Base-by-base conservation (phyloP, 1,140 invertebrate species). In the Physella acuta region DNA sequence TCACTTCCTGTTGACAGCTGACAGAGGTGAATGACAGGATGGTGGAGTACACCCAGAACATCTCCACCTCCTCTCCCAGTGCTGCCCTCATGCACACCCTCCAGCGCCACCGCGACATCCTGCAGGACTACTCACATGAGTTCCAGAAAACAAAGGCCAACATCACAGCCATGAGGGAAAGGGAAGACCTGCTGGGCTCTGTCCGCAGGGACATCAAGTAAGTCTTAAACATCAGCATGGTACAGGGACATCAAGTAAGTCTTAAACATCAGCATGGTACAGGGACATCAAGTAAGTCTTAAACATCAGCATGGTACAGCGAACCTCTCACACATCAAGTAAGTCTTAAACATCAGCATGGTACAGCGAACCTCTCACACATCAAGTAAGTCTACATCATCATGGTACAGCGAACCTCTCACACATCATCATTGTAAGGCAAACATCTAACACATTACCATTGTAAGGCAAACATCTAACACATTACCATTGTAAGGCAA, bases 51-150 rank as follows among this genome's bases (percentile, higher is more conserved):
- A 82, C 82, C 61, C 81, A 84, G 75, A 83, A 76, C 55, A 78
- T 85, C 34, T 78, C 93, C 74, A 67, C 79, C 68, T 81, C 76
- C 31, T 81, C 81, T 0, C 79, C 80, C 0, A 84, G 78, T 72
- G 83, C 87, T 5, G 92, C 93, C 3, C 90, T 94, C 78, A 86
- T 94, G 67, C 95, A 98, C 79, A 98, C 94, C 1, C 88, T 97
- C 69, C 94, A 98, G 82, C 87, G 96, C 34, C 97, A 99, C 82
- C 89, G 93, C 76, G 96, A 98, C 84, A 99, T 99, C 77, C 85
- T 95, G 53, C 89, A 94, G 84, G 95, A 98, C 79, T 97, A 98
- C 79, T 91, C 91, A 30, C 89, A 94, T 79, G 96, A 99, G 85
- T 98, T 95, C 80, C 90, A 91, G 67, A 96, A 96, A 83, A 97